Evolutionary conservation across 1,140 invertebrate genomes (phyloP), one percentile per base, ranked within the genome.

Genomic region (Drosophila sturtevanti): DNA sequence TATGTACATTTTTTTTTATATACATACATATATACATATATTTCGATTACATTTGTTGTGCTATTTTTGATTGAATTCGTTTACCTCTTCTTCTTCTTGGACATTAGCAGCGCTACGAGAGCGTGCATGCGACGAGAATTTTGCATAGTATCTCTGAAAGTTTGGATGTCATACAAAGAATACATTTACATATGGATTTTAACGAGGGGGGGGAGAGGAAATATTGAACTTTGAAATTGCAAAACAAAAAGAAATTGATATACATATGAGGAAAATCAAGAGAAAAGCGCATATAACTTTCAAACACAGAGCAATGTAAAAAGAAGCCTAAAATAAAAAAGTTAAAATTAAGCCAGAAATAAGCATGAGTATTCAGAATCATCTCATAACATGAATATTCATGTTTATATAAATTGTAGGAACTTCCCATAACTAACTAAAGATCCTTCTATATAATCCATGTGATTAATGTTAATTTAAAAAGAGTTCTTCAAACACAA

Each of bases 51-150:
- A 41, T 31, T n/a, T 16, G 35, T 22, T 62, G 54, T 58, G 41
- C 41, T 7, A 5, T 59, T 58, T 69, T 21, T 38, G 14, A 38
- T 37, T 38, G 41, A 35, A 44, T 54, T 35, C 10, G 63, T 75
- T 31, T 75, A 75, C 72, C 72, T 75, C 58, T 34, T 63, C 18
- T 58, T 62, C 41, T 58, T 52, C 61, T 69, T 74, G 34, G 67
- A 41, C 14, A 63, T 5, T 67, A 63, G 58, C 63, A 54, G 34
- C 34, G 59, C 48, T 63, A 67, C 1, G n/a, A 75, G 27, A 37
- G 52, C 38, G 44, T 58, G 38, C 41, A 68, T 64, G 37, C 60
- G 55, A 60, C 48, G 63, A 37, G 64, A 41, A 68, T 60, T 55
- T 38, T 55, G 38, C 10, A 63, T 48, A 16, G 18, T 5, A 67